Conservation (phyloP, 2,113 vertebrate genomes). For the Mus pahari region DNA sequence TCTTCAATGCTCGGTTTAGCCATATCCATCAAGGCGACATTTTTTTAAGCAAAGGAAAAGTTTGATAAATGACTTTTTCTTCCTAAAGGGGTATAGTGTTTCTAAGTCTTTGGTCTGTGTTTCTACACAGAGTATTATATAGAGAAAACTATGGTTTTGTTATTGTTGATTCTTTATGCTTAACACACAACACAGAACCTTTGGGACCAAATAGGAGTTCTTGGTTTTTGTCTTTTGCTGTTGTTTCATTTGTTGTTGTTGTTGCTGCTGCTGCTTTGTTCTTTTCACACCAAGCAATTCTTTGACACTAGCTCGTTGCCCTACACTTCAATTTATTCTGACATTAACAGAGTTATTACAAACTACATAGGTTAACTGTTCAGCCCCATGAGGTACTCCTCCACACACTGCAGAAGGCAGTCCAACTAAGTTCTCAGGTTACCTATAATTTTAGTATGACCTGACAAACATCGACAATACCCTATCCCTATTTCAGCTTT, state of each 20-base stretch:
- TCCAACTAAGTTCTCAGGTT: neutral
- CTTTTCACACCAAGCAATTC: neutral
- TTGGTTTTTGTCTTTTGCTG: neutral
- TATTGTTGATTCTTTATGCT: neutral
- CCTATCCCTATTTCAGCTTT: neutral
- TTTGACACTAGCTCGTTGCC: neutral
- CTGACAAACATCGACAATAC: neutral
- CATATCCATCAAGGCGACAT: conserved; percentile 45
- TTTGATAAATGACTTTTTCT: conserved; percentile 46
- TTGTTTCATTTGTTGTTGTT: neutral
- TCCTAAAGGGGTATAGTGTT: conserved; percentile 8
- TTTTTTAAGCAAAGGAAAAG: conserved; percentile 58
- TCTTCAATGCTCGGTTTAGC: conserved; percentile 27
- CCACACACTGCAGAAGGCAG: neutral
- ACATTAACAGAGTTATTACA: neutral
- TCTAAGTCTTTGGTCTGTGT: conserved; percentile 25
- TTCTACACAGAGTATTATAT: neutral
- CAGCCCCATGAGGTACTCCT: neutral
- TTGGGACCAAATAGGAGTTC: neutral
- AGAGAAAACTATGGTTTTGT: neutral
- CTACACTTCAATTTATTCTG: neutral
- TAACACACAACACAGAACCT: neutral
- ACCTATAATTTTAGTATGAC: neutral
- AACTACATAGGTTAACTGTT: neutral
- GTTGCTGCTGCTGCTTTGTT: neutral